These are phyloP conservation scores for Acromyrmex charruanus DNA, from an alignment of 1,140 invertebrate genomes.

Conservation along the genomic window DNA sequence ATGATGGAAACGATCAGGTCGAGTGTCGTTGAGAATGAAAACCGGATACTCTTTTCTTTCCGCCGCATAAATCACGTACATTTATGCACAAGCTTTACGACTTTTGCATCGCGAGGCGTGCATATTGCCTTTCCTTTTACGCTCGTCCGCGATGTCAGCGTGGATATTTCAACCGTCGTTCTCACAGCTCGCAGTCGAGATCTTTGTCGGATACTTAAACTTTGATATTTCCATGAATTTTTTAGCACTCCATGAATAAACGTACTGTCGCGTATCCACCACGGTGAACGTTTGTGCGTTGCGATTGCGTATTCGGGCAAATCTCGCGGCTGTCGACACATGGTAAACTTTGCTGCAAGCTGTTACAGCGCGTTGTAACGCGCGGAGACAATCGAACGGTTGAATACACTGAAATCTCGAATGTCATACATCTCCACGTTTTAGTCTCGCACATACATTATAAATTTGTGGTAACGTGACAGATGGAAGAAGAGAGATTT, in stretches of 20 bases:
- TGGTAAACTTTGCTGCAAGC: conserved; percentile 32
- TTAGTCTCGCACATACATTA: not conserved
- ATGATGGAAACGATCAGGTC: conserved; percentile 10
- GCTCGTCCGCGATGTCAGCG: conserved; percentile 3
- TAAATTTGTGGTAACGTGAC: not conserved
- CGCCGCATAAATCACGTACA: conserved; percentile 49
- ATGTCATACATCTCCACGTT: not conserved
- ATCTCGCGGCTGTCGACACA: conserved; percentile 30
- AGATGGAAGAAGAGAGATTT: not conserved
- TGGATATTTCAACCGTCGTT: conserved; percentile 48
- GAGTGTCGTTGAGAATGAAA: not conserved
- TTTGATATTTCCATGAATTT: conserved; percentile 72
- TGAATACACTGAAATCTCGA: conserved; percentile 1
- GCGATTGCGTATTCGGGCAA: conserved; percentile 39
- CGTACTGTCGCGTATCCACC: not conserved
- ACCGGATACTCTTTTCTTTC: conserved; percentile 27
- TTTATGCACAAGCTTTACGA: conserved; percentile 57
- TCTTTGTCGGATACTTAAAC: conserved; percentile 64
- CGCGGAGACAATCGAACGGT: conserved; percentile 31
- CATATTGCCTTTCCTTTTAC: conserved; percentile 9
- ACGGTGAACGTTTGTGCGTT: conserved; percentile 24
- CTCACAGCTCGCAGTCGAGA: conserved; percentile 13
- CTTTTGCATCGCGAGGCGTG: not conserved
- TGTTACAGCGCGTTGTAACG: conserved; percentile 29
- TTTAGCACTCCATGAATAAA: conserved; percentile 51